Base-by-base conservation (phyloP, 2,888 invertebrate species). In the Coelinius sp. region DNA sequence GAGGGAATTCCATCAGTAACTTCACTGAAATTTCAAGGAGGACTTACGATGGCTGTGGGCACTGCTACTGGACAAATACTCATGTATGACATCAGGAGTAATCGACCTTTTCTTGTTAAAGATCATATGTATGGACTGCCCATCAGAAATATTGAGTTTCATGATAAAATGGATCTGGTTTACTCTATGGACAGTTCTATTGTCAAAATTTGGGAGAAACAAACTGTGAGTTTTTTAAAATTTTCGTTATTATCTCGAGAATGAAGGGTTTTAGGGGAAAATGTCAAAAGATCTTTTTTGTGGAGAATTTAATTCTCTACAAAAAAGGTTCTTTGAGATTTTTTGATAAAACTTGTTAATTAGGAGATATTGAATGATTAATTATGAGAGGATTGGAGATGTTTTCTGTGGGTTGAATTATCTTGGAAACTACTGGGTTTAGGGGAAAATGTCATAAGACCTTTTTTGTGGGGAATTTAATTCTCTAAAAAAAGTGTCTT, bases 61-160 rank as follows among this genome's bases (percentile, higher is more conserved):
- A 98, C 97, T 41, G 93, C 94, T 4, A 96, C 96, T 20, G 99
- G 99, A 0, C 97, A 99, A 89, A 92, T 98, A 38, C 89, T 99
- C 8, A 87, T 99, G 0, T 99, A 98, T 86, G 99, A 99, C 86
- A 93, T 99, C 75, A 92, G 99, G 76, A 94, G 97, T 5, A 93
- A 93, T 79, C 95, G 94, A 83, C 99, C 99, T 0, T 90, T 95
- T 53, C 88, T 94, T 52, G 90, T 97, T 0, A 99, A 99, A 87
- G 98, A 99, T 88, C 99, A 99, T 84, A 94, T 96, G 90, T 97
- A 98, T 86, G 95, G 94, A 73, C 89, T 95, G 63, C 97, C 99
- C 0, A 97, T 99, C 66, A 96, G 94, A 85, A 92, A 93, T 82
- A 89, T 99, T 68, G 94, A 94, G 52, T 99, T 97, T 85, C 96